phyloP scores from a whole-genome alignment of 2,797 vertebrate genomes.

The Gouania willdenowi region DNA sequence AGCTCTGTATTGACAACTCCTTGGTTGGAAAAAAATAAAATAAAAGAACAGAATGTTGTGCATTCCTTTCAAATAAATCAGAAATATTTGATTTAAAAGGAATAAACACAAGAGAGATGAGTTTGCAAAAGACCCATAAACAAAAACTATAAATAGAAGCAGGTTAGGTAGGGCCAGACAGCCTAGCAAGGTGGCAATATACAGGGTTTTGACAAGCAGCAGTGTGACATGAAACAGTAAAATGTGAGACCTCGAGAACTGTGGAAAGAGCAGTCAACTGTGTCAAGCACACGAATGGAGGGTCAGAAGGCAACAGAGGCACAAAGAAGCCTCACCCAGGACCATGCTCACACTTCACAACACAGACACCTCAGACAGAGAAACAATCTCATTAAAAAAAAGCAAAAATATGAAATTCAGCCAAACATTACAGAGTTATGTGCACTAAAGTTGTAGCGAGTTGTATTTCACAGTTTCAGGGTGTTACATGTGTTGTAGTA shows the following conservation, averaged over 20 bases:
- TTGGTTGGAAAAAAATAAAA: no score
- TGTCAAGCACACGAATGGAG: conserved; percentile 21
- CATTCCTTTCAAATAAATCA: no score
- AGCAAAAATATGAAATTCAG: no score
- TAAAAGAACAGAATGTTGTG: no score
- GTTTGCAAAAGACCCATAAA: not conserved
- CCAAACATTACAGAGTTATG: no score
- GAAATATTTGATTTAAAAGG: no score
- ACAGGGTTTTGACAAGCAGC: conserved; percentile 18
- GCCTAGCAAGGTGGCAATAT: not conserved
- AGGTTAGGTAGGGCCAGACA: not conserved
- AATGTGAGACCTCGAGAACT: conserved; percentile 20
- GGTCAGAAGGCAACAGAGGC: conserved; percentile 11
- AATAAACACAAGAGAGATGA: not conserved
- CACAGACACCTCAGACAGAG: no score
- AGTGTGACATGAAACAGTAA: conserved; percentile 21
- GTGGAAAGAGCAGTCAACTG: conserved; percentile 28
- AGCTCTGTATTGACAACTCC: no score
- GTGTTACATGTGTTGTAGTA: no score
- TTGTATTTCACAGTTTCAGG: no score
- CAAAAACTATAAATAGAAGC: not conserved
- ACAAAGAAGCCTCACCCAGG: conserved; percentile 8
- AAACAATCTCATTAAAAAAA: no score
- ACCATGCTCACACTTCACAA: conserved; percentile 8
- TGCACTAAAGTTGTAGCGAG: no score